Base-by-base conservation (phyloP, 2,113 vertebrate genomes). In the Oreotrochilus melanogaster region DNA sequence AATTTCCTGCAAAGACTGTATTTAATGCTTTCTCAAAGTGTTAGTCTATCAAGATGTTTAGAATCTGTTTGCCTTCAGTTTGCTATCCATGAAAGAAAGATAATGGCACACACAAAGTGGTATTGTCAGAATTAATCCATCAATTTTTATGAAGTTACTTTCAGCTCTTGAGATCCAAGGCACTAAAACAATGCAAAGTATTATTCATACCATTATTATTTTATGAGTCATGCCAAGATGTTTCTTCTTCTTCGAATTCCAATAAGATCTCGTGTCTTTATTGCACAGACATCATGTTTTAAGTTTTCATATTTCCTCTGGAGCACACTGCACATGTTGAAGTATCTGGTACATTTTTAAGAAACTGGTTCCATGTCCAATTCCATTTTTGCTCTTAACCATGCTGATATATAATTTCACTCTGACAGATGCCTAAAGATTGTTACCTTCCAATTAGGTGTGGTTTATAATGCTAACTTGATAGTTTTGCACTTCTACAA, bases 121-220 rank as follows among this genome's bases (percentile, higher is more conserved):
- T 75, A 56, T 72, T 84, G 72, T 78, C 89, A 92, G 72, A 57
- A 39, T 84, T 81, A 92, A 91, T 92, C 56, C 53, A 84, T 91
- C 93, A 92, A 88, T 84, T 94, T 94, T 88, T 92, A 78, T 56
- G 57, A 84, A 94, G 88, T 92, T 91, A 80, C 69, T 88, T 94
- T 80, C 64, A 71, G 72, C 39, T 89, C 83, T 30, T 90, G 69
- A 91, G 86, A 45, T 58, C 57, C 67, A 74, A 74, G 48, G 39
- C 60, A 86, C 60, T 97, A 90, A 94, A 95, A 78, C 76, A 95
- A 90, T 75, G 51, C 27, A 42, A 89, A 93, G 61, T 86, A 95
- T 92, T 94, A 95, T 95, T 97, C 96, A 88, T 84, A 78, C 64
- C 71, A 56, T 81, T 93, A 90, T 86, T 88, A 83, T 97, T 97